These are phyloP conservation scores for Archips crataeganus DNA, from an alignment of 2,888 invertebrate species.

Conservation along the genomic window DNA sequence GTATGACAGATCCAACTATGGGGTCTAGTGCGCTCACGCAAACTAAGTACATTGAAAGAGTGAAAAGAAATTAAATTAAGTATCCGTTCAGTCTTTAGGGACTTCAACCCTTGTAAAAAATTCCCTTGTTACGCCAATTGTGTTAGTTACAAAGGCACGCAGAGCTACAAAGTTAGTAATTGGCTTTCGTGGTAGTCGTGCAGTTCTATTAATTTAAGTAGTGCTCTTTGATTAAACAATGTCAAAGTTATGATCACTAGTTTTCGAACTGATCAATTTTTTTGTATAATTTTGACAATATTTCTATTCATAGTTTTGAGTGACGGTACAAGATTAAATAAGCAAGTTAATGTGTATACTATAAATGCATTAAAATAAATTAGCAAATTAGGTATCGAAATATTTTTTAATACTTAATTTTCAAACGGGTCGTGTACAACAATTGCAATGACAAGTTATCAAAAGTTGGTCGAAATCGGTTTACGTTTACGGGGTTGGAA, in stretches of 20 bases:
- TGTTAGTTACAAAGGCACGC: background rate
- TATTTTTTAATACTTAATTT: background rate
- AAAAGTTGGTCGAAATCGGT: too few species aligned
- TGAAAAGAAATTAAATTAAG: slow-evolving; percentile 63
- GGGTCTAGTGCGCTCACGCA: slow-evolving; percentile 96
- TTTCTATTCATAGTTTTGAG: background rate
- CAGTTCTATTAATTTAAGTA: background rate
- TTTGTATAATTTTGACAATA: background rate
- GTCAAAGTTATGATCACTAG: background rate
- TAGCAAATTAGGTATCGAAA: background rate
- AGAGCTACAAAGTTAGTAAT: background rate
- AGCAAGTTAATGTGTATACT: background rate
- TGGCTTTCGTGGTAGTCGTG: background rate
- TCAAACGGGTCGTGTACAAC: too few species aligned
- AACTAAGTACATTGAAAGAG: slow-evolving; percentile 95
- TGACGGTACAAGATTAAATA: background rate
- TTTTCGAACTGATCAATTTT: background rate
- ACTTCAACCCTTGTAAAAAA: background rate
- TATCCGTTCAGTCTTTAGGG: background rate
- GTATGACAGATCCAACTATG: slow-evolving; percentile 96
- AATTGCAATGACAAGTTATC: too few species aligned
- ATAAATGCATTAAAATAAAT: background rate
- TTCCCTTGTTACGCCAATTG: background rate
- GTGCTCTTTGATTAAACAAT: background rate
- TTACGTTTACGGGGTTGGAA: too few species aligned